These are phyloP conservation scores for Alaudala cheleensis DNA, from an alignment of 2,113 vertebrate species.

Conservation along the genomic window DNA sequence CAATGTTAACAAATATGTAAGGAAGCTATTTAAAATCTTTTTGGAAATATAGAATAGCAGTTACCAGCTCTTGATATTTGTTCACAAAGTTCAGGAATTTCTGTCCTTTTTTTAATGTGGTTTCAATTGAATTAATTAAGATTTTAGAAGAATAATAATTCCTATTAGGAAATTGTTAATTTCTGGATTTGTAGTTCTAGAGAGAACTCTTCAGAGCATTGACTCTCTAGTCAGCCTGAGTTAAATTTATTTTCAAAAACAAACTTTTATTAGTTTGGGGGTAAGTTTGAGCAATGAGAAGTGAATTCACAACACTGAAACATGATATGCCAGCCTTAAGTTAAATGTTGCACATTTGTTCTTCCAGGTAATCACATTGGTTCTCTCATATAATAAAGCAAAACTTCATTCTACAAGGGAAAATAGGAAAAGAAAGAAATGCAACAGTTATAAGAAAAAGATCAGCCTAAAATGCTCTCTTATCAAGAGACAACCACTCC, in stretches of 20 bases:
- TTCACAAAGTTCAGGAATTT: neutral
- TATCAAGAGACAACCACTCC: neutral
- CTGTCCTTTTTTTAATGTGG: neutral
- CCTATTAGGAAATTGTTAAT: neutral
- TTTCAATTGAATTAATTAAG: neutral
- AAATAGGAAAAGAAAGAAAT: neutral
- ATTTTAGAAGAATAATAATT: neutral
- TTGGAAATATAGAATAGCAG: neutral
- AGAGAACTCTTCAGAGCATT: neutral
- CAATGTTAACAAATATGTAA: neutral
- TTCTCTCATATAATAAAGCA: neutral
- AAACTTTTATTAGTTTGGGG: neutral
- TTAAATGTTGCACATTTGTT: accelerated
- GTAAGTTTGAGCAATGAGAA: neutral
- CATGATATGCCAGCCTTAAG: neutral
- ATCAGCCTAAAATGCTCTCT: neutral
- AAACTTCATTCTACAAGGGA: neutral
- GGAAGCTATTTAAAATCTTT: neutral
- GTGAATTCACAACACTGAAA: neutral
- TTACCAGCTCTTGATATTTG: neutral
- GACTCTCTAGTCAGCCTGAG: neutral
- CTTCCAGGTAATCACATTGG: neutral
- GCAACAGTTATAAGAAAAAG: neutral
- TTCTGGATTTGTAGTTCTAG: neutral
- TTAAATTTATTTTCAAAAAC: neutral